phyloP scores from a whole-genome alignment of 2,113 vertebrate species.

The Aleadryas rufinucha region DNA sequence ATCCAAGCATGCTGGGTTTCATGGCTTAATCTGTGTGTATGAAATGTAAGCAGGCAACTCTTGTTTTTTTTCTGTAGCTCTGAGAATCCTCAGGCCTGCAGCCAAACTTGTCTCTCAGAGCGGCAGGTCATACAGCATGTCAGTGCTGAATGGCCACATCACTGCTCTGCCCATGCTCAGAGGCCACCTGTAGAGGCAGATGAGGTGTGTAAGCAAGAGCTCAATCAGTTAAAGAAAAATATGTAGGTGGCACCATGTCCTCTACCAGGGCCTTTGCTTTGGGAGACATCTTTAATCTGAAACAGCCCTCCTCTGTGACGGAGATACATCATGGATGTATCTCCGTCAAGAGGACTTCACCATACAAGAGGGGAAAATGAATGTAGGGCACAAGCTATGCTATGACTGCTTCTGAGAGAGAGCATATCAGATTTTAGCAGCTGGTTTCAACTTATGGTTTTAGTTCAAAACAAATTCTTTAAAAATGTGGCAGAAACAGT shows the following conservation, averaged over 20 bases:
- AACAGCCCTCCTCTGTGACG: background rate
- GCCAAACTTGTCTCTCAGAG: background rate
- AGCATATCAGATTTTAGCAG: background rate
- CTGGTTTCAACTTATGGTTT: background rate
- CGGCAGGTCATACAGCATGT: background rate
- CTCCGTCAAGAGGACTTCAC: too few relatives aligned
- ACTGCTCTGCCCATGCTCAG: background rate
- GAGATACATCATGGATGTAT: background rate
- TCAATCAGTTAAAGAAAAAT: background rate
- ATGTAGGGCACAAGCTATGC: background rate
- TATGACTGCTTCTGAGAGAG: background rate
- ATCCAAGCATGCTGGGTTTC: background rate
- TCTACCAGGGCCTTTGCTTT: background rate
- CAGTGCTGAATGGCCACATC: background rate
- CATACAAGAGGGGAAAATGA: accelerated
- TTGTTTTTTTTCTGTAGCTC: background rate
- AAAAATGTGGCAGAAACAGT: background rate
- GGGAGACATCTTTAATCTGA: background rate
- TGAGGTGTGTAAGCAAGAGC: background rate
- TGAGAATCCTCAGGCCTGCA: background rate
- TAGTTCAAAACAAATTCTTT: background rate
- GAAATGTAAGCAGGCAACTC: background rate
- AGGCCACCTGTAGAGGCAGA: background rate
- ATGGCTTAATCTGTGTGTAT: background rate
- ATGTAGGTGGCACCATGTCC: background rate